Evolutionary conservation across 2,888 invertebrate genomes (phyloP).

Genomic region (Eueremaeus valkanovi): DNA sequence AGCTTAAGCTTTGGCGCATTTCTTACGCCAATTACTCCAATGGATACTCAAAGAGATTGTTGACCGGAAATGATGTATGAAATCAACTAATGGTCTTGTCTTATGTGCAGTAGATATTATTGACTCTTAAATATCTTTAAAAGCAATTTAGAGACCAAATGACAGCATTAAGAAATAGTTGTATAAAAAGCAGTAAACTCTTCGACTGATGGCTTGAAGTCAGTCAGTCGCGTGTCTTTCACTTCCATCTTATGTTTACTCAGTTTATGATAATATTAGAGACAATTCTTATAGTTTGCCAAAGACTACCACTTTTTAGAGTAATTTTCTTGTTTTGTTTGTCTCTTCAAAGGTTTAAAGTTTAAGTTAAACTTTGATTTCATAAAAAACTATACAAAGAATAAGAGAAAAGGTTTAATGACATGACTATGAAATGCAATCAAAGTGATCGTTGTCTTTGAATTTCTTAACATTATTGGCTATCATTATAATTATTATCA

Average conservation of each 20-base stretch:
- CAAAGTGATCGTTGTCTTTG: not conserved
- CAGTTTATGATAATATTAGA: not conserved
- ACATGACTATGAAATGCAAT: slow-evolving; percentile 26
- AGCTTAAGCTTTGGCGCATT: not conserved
- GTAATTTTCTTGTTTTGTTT: not conserved
- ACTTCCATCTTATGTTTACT: not conserved
- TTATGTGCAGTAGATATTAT: too few species aligned
- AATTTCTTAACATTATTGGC: not conserved
- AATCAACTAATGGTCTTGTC: not conserved
- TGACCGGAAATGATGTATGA: slow-evolving; percentile 1
- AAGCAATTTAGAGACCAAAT: not conserved
- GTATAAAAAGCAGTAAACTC: not conserved
- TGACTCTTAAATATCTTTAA: not conserved
- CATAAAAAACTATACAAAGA: too few species aligned
- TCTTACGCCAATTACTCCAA: slow-evolving; percentile 5
- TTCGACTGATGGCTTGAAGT: not conserved
- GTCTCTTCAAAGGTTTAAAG: not conserved
- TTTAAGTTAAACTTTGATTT: not conserved
- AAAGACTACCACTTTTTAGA: not conserved
- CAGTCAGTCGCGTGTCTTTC: slow-evolving; percentile 23
- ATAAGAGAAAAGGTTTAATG: not conserved
- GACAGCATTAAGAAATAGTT: not conserved
- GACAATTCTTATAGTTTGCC: not conserved
- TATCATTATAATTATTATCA: not conserved
- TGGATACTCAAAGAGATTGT: not conserved